Evolutionary conservation across 2,797 vertebrate genomes (phyloP).

Genomic region (Acipenser ruthenus): DNA sequence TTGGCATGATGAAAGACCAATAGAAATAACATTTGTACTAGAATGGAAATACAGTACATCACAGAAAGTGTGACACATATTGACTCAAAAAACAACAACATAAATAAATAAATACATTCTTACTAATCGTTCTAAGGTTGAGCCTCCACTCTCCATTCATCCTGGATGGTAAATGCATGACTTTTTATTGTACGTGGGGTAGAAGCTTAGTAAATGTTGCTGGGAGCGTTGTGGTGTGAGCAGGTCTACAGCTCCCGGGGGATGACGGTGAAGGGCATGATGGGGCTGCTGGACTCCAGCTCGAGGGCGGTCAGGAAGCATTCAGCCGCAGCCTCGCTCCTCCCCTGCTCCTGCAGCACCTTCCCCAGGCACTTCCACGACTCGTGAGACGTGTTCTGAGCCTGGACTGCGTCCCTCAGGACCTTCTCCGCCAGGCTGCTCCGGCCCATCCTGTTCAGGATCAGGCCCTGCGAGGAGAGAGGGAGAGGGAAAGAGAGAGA

Average conservation of each 20-base stretch:
- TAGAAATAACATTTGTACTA: too few relatives aligned
- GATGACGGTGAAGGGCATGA: slow-evolving; percentile 84
- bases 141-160: too few relatives aligned
- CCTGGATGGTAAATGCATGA: too few relatives aligned
- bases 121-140: too few relatives aligned
- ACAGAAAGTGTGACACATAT: too few relatives aligned
- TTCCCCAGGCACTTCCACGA: slow-evolving; percentile 89
- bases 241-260: slow-evolving; percentile 75
- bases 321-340: slow-evolving; percentile 73
- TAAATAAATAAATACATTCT: too few relatives aligned
- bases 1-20: too few relatives aligned
- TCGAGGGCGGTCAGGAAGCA: slow-evolving; percentile 90
- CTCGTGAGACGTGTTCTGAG: slow-evolving; percentile 78
- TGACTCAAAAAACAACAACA: too few relatives aligned
- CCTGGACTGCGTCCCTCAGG: slow-evolving; percentile 76
- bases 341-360: slow-evolving; percentile 75
- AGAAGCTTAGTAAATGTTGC: too few relatives aligned
- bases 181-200: too few relatives aligned
- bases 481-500: slow-evolving; percentile 13
- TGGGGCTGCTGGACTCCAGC: slow-evolving; percentile 86
- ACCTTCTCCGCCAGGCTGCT: slow-evolving; percentile 83
- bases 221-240: too few relatives aligned
- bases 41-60: too few relatives aligned
- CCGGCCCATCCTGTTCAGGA: slow-evolving; percentile 73
- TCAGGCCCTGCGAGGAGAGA: slow-evolving; percentile 64